A percentile compares a stretch with the other conserved stretches of the same genome.
Evolutionary conservation across 1,140 invertebrate genomes (phyloP).

Genomic region (Polyergus mexicanus): DNA sequence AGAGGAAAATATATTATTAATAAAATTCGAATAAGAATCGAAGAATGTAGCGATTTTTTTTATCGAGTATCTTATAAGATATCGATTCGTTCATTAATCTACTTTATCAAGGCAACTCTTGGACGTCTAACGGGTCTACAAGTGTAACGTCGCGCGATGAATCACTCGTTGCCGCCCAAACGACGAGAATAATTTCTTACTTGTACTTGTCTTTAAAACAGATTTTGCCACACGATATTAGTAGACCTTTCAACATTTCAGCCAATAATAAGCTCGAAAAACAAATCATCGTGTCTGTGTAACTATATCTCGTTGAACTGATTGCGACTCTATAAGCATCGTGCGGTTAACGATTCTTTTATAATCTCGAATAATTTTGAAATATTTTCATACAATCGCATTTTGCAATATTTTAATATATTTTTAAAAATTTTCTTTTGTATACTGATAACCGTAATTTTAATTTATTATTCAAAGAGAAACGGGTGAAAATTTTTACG

Average conservation of each 20-base stretch:
- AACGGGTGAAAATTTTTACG: background rate
- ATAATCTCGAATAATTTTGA: background rate
- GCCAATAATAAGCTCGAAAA: conserved; percentile 13
- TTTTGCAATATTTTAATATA: background rate
- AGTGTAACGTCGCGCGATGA: conserved; percentile 6
- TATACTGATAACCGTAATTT: too few species aligned
- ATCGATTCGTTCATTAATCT: background rate
- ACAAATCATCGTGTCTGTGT: background rate
- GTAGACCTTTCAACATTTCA: background rate
- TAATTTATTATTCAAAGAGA: background rate
- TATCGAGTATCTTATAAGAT: background rate
- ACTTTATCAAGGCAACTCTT: background rate
- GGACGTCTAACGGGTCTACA: background rate
- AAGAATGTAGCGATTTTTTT: background rate
- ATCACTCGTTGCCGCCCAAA: conserved; percentile 25
- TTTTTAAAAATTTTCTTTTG: background rate
- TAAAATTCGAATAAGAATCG: background rate
- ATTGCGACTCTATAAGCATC: background rate
- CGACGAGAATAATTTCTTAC: conserved; percentile 35
- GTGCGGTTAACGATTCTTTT: background rate
- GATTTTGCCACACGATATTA: background rate
- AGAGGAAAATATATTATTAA: background rate
- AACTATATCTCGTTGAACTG: conserved; percentile 3
- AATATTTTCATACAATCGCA: background rate
- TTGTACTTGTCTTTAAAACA: background rate